A percentile compares a stretch with the other conserved stretches of the same genome.
Evolutionary conservation across 2,888 invertebrate species (phyloP).

Genomic region (Cosmia trapezina): DNA sequence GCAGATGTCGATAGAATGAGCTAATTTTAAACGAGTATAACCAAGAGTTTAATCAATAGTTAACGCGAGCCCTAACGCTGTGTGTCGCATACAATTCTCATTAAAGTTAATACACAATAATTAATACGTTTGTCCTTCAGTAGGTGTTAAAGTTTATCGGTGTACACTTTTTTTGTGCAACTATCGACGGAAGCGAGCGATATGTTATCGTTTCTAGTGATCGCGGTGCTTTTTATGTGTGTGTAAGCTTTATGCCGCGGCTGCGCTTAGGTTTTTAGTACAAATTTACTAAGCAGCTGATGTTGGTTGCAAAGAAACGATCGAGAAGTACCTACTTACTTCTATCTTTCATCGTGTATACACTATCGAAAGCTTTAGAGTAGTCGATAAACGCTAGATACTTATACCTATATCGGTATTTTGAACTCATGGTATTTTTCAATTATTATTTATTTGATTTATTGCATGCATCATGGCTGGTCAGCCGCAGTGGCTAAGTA

Average conservation of each 20-base stretch:
- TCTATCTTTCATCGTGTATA: too few relatives aligned
- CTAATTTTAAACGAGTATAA: conserved; percentile 4
- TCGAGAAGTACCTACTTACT: background rate
- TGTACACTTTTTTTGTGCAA: conserved; percentile 48
- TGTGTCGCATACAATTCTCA: conserved; percentile 43
- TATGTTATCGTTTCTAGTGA: conserved; percentile 63
- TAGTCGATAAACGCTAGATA: too few relatives aligned
- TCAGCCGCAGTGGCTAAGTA: too few relatives aligned
- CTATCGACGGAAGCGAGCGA: conserved; percentile 64
- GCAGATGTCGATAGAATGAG: background rate
- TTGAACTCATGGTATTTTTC: too few relatives aligned
- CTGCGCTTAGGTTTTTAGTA: conserved; percentile 1
- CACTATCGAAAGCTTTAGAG: too few relatives aligned
- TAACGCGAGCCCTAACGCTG: conserved; percentile 13
- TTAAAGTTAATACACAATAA: conserved; percentile 58
- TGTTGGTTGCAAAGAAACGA: background rate
- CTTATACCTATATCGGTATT: too few relatives aligned
- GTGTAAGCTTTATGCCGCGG: conserved; percentile 4
- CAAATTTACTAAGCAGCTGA: background rate
- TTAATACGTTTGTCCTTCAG: conserved; percentile 58
- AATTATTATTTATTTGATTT: too few relatives aligned
- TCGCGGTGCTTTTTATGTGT: conserved; percentile 61
- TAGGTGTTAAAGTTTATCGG: conserved; percentile 66
- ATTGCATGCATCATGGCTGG: too few relatives aligned
- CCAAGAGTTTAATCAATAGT: conserved; percentile 16